phyloP scores from a whole-genome alignment of 2,888 invertebrate genomes.

The Antheraea yamamai region DNA sequence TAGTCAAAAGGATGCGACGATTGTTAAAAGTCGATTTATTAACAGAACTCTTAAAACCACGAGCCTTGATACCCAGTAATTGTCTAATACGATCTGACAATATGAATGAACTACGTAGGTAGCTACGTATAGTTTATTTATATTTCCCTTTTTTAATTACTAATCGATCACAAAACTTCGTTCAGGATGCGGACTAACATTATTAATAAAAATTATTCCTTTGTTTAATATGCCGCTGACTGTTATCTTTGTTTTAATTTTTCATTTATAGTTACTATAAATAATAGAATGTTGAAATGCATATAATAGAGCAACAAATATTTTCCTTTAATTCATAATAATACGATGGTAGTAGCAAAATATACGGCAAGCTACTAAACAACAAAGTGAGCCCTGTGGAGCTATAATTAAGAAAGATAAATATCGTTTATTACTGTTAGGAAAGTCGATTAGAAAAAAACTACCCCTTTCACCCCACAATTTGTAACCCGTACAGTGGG shows the following conservation, averaged over 20 bases:
- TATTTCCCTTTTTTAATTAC: neutral
- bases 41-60: neutral
- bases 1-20: neutral
- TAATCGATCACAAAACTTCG: neutral
- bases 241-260: neutral
- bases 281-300: neutral
- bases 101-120: neutral
- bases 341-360: conserved; percentile 66
- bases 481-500: conserved; percentile 82
- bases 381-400: conserved; percentile 55
- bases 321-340: conserved; percentile 73
- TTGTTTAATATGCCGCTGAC: neutral
- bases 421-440: conserved; percentile 82
- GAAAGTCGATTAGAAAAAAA: conserved; percentile 82
- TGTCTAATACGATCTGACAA: neutral
- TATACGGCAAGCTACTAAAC: conserved; percentile 78
- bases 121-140: neutral
- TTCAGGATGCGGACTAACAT: neutral
- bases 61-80: neutral
- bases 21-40: neutral
- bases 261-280: neutral
- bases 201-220: neutral
- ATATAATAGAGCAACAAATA: neutral
- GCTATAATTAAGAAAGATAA: conserved; percentile 82
- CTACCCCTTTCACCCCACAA: conserved; percentile 82